Conservation (phyloP, 2,888 invertebrate species). For the Macrosoma leucophasiata region DNA sequence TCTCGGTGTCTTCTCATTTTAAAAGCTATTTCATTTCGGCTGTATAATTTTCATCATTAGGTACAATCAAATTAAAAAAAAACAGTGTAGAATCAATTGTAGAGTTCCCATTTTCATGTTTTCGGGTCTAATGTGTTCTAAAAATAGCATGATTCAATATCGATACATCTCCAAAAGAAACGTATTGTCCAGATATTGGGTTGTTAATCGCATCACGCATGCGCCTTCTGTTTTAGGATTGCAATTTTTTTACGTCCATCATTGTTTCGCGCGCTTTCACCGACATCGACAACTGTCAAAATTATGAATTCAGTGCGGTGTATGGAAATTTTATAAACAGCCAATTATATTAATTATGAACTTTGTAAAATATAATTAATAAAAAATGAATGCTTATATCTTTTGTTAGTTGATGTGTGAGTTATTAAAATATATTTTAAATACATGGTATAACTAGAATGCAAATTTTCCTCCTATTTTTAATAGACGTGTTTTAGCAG, state of each 20-base stretch:
- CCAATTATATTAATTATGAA: slow-evolving; percentile 12
- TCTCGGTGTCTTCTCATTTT: no score
- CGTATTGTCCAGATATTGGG: no score
- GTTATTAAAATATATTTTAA: slow-evolving; percentile 16
- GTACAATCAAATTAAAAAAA: background rate
- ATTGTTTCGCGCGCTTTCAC: slow-evolving; percentile 54
- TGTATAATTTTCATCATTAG: slow-evolving; percentile 1
- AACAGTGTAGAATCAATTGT: background rate
- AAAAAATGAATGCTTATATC: no score
- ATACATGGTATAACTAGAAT: slow-evolving; percentile 13
- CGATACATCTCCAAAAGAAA: slow-evolving; percentile 9
- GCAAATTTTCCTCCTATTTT: no score
- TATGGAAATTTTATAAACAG: slow-evolving; percentile 11
- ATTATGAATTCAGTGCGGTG: slow-evolving; percentile 29
- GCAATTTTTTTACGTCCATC: slow-evolving; percentile 43
- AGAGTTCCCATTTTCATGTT: background rate
- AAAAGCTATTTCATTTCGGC: slow-evolving; percentile 2
- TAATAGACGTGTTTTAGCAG: no score
- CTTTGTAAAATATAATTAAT: slow-evolving; percentile 20
- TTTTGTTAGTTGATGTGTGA: no score
- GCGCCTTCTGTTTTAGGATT: slow-evolving; percentile 41
- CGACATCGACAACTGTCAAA: slow-evolving; percentile 40
- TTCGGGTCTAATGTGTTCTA: slow-evolving; percentile 1
- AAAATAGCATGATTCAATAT: slow-evolving; percentile 4
- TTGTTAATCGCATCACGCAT: slow-evolving; percentile 33